These are phyloP conservation scores for Camponotus fellah DNA, from an alignment of 2,888 invertebrate species.

Conservation along the genomic window DNA sequence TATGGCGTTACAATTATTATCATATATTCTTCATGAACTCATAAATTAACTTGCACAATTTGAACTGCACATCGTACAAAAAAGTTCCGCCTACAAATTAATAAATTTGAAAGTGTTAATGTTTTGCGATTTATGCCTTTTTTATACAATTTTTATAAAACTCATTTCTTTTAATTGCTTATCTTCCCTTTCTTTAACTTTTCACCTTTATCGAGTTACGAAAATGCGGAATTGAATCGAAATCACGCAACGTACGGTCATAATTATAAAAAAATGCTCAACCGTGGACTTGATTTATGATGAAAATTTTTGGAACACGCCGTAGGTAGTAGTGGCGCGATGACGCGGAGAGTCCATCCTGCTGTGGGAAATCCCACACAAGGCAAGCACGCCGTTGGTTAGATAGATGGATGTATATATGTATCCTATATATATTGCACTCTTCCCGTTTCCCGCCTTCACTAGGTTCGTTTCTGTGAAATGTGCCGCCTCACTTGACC, in stretches of 20 bases:
- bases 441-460: background rate
- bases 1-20: constrained; percentile 5
- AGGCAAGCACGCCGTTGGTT: constrained; percentile 66
- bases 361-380: constrained; percentile 62
- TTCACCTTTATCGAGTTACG: background rate
- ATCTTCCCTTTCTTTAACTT: background rate
- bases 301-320: constrained; percentile 79
- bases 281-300: constrained; percentile 79
- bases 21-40: background rate
- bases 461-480: constrained; percentile 72
- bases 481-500: constrained; percentile 73
- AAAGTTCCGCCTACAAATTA: background rate
- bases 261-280: constrained; percentile 43
- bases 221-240: constrained; percentile 60
- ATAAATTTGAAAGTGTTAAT: background rate
- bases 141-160: background rate
- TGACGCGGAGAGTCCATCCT: constrained; percentile 50
- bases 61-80: background rate
- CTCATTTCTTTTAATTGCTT: background rate
- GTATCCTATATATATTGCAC: constrained; percentile 60
- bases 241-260: constrained; percentile 57
- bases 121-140: background rate
- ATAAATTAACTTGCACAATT: background rate
- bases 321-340: constrained; percentile 69
- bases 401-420: constrained; percentile 63